Conservation (phyloP, 1,140 invertebrate species). For the Heliconius eleuchia region DNA sequence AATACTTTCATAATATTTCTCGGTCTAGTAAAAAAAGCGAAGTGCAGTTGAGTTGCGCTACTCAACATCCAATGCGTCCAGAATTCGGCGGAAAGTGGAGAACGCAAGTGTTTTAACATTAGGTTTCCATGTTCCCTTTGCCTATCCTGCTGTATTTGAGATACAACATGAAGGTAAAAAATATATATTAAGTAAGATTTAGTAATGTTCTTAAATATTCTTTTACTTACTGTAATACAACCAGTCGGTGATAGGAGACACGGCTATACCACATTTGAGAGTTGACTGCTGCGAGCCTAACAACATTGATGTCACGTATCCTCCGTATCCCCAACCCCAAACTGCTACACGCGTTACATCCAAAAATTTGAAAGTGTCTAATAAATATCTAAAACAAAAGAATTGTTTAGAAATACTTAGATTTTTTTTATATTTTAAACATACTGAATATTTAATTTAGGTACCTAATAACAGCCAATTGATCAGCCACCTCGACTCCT, state of each 20-base stretch:
- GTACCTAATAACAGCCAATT: constrained; percentile 91
- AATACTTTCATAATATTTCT: no score
- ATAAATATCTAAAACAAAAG: constrained; percentile 84
- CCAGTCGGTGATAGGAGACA: constrained; percentile 97
- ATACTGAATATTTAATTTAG: constrained; percentile 11
- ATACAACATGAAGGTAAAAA: no score
- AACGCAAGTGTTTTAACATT: no score
- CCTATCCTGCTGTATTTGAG: no score
- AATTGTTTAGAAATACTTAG: no score
- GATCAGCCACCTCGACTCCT: constrained; percentile 93
- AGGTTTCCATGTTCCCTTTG: no score
- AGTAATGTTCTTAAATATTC: background rate
- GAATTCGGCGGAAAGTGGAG: no score
- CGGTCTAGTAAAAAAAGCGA: no score
- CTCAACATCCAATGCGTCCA: no score
- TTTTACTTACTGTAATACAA: constrained; percentile 93
- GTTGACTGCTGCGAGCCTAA: constrained; percentile 92
- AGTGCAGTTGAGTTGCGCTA: no score
- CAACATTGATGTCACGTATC: constrained; percentile 94
- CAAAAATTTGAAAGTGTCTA: constrained; percentile 91
- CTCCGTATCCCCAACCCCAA: constrained; percentile 99
- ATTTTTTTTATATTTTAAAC: no score
- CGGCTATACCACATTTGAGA: constrained; percentile 95
- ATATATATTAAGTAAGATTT: no score
- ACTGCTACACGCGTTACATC: constrained; percentile 93